Base-by-base conservation (phyloP, 2,113 vertebrate genomes). In the Lampris incognitus region DNA sequence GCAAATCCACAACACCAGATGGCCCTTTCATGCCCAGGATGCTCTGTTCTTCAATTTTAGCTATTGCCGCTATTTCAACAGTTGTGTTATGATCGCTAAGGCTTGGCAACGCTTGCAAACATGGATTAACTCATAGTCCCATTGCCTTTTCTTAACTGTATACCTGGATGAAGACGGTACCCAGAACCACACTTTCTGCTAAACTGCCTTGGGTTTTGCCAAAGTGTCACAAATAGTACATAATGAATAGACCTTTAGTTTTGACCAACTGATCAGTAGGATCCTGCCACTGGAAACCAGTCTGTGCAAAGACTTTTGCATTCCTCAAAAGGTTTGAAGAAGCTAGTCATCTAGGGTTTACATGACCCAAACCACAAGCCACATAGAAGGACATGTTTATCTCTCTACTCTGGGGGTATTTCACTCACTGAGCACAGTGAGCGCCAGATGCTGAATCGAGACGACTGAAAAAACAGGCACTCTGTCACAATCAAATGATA, bases 151-250 rank as follows among this genome's bases (percentile, higher is more conserved):
- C 48, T 72, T n/a, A 66, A 9, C 54, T 67, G 69, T 3, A 79
- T 40, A 51, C 76, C 62, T 41, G 56, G 63, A 64, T 79, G 69
- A 61, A 79, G 69, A 57, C 69, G 72, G 48, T 50, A 37, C 42
- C 64, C 69, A 79, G 69, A 79, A 3, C 69, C 69, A 72, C 66
- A 72, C 44, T 79, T 39, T 36, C 76, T 62, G 66, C 72, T 65
- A 51, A 78, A 71, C 69, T 71, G 67, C 3, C 72, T 80, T 3
- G 63, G 62, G 40, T 80, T 67, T 39, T 80, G 77, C 69, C n/a
- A 72, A 62, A 48, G 71, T 64, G 74, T 74, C 71, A 80, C 70
- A 80, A 9, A 74, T 61, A 42, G 46, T n/a, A 48, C 78, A 80
- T 57, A 74, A 60, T 65, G 66, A 1, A 63, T 70, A 65, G 3